phyloP scores from a whole-genome alignment of 2,113 vertebrate genomes.

The Coreoperca whiteheadi region DNA sequence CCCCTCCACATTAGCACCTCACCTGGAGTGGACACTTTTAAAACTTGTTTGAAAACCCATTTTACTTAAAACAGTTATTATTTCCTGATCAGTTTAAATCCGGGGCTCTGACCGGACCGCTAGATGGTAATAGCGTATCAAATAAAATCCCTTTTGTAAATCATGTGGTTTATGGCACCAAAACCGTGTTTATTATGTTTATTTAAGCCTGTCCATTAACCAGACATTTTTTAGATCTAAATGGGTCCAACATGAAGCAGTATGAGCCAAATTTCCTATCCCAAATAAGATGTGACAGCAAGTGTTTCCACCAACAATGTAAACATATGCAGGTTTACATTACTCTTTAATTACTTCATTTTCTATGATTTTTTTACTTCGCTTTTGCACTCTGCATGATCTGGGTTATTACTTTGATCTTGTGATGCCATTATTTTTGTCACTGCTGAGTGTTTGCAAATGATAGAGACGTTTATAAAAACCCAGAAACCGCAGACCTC shows the following conservation, averaged over 20 bases:
- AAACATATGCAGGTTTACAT: neutral
- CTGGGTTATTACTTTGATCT: slow-evolving; percentile 5
- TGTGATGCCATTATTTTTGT: slow-evolving; percentile 24
- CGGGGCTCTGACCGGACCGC: neutral
- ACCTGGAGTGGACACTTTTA: no score
- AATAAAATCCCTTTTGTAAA: neutral
- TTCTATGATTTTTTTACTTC: neutral
- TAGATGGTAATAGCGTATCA: neutral
- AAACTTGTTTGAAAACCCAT: no score
- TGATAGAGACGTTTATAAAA: slow-evolving; percentile 35
- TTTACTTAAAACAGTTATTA: neutral
- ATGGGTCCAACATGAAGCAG: neutral
- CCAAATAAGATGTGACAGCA: neutral
- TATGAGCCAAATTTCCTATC: neutral
- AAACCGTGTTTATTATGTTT: neutral
- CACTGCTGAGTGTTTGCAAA: slow-evolving; percentile 6
- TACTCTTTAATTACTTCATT: neutral
- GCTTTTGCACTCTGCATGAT: neutral
- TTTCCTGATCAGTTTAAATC: neutral
- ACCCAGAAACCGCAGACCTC: slow-evolving; percentile 2
- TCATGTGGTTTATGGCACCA: neutral
- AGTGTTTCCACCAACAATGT: neutral
- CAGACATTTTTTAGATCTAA: neutral
- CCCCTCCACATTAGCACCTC: no score
- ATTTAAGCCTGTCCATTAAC: neutral